A percentile compares a stretch with the other conserved stretches of the same genome.
Conservation (phyloP, 2,113 vertebrate genomes). For the Illadopsis cleaveri region DNA sequence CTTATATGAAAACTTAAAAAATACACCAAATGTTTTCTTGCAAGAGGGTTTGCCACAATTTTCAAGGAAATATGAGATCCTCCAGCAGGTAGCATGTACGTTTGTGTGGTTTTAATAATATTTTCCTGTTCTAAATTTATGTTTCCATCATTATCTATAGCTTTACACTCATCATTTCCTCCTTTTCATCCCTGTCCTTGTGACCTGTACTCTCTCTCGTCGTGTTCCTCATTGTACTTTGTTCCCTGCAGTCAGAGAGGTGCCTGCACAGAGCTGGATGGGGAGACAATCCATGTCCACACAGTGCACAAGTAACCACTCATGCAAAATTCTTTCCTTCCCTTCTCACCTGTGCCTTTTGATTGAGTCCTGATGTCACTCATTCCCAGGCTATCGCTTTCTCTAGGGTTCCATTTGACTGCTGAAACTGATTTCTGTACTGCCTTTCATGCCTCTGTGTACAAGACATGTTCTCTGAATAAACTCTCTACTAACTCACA, state of each 20-base stretch:
- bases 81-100: too few relatives aligned
- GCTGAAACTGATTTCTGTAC: not conserved
- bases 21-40: not conserved
- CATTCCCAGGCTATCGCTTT: not conserved
- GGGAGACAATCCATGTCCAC: not conserved
- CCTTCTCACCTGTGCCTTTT: not conserved
- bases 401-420: not conserved
- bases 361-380: not conserved
- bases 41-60: not conserved
- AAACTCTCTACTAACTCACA: not conserved
- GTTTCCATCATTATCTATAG: not conserved
- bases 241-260: not conserved
- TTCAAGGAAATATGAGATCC: not conserved
- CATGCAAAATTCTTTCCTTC: not conserved
- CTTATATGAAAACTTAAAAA: not conserved
- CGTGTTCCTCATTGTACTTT: not conserved
- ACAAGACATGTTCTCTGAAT: not conserved
- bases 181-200: not conserved
- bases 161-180: not conserved
- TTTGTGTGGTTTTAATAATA: accelerated
- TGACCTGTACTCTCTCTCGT: not conserved
- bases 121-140: not conserved
- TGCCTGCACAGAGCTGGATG: not conserved
- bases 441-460: not conserved
- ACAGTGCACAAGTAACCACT: not conserved